A percentile compares a stretch with the other conserved stretches of the same genome.
Conservation (phyloP, 2,888 invertebrate species). For the Gortyna flavago region DNA sequence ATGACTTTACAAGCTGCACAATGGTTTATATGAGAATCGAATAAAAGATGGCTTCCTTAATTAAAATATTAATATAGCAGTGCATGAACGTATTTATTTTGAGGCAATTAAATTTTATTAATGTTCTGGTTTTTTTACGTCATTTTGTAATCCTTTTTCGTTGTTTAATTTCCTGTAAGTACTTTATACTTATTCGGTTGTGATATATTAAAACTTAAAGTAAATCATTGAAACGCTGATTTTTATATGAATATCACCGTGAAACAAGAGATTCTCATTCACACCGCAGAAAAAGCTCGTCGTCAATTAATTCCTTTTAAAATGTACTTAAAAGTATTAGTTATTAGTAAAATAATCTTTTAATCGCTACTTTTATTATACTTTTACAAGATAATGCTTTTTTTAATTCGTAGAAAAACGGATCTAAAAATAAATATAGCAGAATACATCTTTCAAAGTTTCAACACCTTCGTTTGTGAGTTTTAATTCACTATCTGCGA, state of each 20-base stretch:
- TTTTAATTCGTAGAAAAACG: neutral
- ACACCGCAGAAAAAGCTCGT: neutral
- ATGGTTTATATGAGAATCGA: constrained; percentile 57
- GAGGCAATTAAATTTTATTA: constrained; percentile 33
- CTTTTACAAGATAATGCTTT: neutral
- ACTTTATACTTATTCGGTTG: neutral
- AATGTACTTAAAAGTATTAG: neutral
- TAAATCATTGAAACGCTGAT: neutral
- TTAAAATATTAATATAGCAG: constrained; percentile 63
- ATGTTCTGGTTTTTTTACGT: constrained; percentile 7
- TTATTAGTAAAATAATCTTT: neutral
- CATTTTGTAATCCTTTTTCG: constrained; percentile 15
- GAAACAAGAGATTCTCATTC: neutral
- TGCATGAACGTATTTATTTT: constrained; percentile 40
- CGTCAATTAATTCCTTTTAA: neutral
- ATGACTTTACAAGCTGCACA: constrained; percentile 63
- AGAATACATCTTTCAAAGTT: neutral
- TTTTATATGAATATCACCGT: neutral
- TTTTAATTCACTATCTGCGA: neutral
- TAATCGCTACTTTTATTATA: neutral
- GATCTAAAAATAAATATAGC: neutral
- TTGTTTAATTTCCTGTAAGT: neutral
- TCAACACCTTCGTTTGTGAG: neutral
- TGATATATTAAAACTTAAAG: neutral
- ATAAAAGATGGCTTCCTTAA: constrained; percentile 69